Evolutionary conservation across 2,797 vertebrate genomes (phyloP).

Genomic region (Rallus crepitans): DNA sequence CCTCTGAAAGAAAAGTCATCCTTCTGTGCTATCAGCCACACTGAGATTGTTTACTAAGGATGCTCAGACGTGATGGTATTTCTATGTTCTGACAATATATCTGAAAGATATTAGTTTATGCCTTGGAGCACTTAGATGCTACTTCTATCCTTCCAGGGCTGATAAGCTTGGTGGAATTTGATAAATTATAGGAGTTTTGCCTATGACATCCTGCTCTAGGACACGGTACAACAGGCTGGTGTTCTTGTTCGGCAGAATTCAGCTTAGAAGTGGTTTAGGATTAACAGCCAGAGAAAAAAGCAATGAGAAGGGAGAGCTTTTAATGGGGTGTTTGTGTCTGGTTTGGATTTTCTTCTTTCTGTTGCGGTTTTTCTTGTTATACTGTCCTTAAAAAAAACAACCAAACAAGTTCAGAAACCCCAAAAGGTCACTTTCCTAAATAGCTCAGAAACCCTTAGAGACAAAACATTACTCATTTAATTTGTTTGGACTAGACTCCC

Average conservation of each 20-base stretch:
- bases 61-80: not conserved
- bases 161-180: not conserved
- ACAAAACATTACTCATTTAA: not conserved
- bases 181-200: not conserved
- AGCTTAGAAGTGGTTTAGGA: not conserved
- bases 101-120: not conserved
- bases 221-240: not conserved
- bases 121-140: not conserved
- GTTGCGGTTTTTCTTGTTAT: too few relatives aligned
- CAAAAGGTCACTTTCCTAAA: not conserved
- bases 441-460: not conserved
- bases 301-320: not conserved
- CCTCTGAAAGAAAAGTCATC: not conserved
- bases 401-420: not conserved
- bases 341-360: too few relatives aligned
- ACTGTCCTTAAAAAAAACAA: too few relatives aligned
- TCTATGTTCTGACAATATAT: not conserved
- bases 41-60: not conserved
- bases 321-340: too few relatives aligned
- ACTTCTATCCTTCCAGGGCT: not conserved
- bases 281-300: not conserved
- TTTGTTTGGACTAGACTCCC: not conserved
- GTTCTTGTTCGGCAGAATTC: not conserved
- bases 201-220: not conserved
- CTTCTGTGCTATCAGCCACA: not conserved